Base-by-base conservation (phyloP, 1,140 invertebrate species). In the Hypsibius dujardini region DNA sequence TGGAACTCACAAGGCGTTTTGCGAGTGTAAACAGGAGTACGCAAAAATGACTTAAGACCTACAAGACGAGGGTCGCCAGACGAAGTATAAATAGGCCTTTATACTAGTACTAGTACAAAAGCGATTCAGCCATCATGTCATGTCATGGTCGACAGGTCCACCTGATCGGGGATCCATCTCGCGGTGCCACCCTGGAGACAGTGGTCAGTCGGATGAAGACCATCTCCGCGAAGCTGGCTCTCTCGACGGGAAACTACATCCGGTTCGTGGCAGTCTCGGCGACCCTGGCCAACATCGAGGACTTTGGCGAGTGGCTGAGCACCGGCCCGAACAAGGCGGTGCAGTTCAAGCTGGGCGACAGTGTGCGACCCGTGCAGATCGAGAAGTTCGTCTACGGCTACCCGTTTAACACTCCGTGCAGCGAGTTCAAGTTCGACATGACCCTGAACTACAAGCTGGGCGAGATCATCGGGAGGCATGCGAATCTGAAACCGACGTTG, bases 201-300 rank as follows among this genome's bases (percentile, higher is more conserved):
- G 86, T 90, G 42, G 84, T 90, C 15, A 88, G 85, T 74, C 79
- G 87, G 70, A 87, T 88, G 85, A 88, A 88, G 79, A 86, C 84
- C 2, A 76, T 82, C 46, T 77, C 80, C 72, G 71, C 76, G 46
- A 76, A 75, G 3, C 56, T 46, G 71, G 47, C 71, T 72, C 70
- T 72, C 71, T n/a, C 60, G 70, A 1, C 67, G 28, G 45, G 73
- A 73, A 28, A 59, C 60, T 1, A 40, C 59, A 71, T 87, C n/a
- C 77, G 88, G 75, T 88, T 90, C 75, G 76, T 90, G 1, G 88
- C 88, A 45, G 84, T 87, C 1, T 90, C 88, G 40, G 88, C 88
- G 1, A 90, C 88, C 1, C 84, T 89, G 72, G 85, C 86, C 56
- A 90, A 91, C 77, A 84, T 86, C 59, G 82, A 86, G 74, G 89